Conservation (phyloP, 2,113 vertebrate genomes). For the Mohoua ochrocephala region DNA sequence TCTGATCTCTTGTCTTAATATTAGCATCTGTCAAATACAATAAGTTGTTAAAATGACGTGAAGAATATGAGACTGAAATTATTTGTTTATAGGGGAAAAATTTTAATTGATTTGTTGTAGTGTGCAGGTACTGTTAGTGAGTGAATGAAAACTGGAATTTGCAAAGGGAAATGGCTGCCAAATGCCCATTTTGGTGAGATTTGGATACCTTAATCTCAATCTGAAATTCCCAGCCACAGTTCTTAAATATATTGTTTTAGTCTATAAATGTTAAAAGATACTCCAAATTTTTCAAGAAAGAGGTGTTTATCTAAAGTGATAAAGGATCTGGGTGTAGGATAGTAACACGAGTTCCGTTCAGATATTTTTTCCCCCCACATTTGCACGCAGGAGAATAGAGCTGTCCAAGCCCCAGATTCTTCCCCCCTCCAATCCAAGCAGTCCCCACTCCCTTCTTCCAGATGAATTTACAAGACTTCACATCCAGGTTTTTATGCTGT, state of each 20-base stretch:
- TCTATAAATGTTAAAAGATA: background rate
- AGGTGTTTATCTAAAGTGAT: background rate
- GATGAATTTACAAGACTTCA: slow-evolving; percentile 24
- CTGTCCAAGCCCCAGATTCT: background rate
- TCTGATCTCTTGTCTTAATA: background rate
- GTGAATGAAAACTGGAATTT: background rate
- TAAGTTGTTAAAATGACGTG: background rate
- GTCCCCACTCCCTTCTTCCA: background rate
- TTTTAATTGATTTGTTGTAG: background rate
- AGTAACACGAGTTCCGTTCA: background rate
- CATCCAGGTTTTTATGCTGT: slow-evolving; percentile 10
- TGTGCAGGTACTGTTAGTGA: background rate
- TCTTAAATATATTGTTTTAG: background rate
- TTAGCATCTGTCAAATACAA: background rate
- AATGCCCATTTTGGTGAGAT: background rate
- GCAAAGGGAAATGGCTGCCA: background rate
- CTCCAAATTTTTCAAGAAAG: background rate
- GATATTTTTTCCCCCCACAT: background rate
- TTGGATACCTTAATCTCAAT: background rate
- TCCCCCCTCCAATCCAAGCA: background rate
- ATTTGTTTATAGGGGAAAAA: background rate
- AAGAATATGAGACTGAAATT: background rate
- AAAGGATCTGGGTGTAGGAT: background rate
- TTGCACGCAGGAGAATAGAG: background rate
- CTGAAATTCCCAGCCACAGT: background rate